Percentiles rank a stretch among this genome's conserved stretches.
These are phyloP conservation scores for Xenotilapia flavipinnis DNA, from an alignment of 2,113 vertebrate genomes.

Conservation along the genomic window DNA sequence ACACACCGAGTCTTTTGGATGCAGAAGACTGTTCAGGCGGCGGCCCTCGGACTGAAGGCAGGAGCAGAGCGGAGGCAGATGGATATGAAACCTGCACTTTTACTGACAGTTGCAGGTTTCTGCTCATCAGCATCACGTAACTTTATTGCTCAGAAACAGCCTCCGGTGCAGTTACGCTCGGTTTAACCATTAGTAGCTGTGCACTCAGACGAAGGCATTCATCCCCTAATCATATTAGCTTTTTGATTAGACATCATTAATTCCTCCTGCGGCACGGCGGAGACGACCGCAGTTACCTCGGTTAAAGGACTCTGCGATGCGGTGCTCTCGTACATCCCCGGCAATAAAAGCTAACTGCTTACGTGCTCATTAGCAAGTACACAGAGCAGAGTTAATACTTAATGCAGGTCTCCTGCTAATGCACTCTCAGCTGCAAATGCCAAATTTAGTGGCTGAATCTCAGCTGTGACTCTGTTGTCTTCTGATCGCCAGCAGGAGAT, in stretches of 20 bases:
- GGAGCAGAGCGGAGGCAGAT: neutral
- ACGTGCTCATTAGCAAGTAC: conserved; percentile 8
- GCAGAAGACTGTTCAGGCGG: neutral
- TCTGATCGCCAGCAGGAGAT: neutral
- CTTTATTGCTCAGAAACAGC: conserved; percentile 42
- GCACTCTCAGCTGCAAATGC: neutral
- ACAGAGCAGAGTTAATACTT: conserved; percentile 26
- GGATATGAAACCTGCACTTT: neutral
- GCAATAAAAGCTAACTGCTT: conserved; percentile 62
- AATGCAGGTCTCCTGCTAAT: conserved; percentile 21
- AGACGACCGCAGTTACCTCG: conserved; percentile 41
- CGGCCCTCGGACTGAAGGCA: neutral
- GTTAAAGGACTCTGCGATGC: conserved; percentile 28
- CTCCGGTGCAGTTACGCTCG: neutral
- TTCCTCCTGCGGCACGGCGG: neutral
- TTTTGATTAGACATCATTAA: conserved; percentile 26
- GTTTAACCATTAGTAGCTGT: conserved; percentile 39
- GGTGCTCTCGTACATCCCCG: conserved; percentile 9
- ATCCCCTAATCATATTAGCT: conserved; percentile 33
- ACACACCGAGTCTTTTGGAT: neutral
- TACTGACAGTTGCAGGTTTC: neutral
- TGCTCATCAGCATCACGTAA: neutral
- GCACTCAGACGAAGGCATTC: neutral
- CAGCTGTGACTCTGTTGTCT: neutral
- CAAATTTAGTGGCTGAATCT: neutral